Base-by-base conservation (phyloP, 2,888 invertebrate genomes). In the Macaria notata region DNA sequence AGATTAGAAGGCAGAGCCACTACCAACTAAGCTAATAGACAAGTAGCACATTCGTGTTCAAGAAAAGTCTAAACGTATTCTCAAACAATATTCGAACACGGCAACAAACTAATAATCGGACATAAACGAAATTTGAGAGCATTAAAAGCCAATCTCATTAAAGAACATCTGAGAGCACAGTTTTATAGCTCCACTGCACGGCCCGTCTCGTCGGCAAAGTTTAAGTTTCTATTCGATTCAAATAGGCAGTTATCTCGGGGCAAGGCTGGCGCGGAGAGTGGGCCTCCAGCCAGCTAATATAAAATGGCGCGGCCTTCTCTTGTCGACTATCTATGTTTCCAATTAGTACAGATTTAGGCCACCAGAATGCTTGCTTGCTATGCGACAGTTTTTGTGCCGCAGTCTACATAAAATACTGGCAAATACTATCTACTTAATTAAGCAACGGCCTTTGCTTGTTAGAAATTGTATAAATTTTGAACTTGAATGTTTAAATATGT, bases 301-400 rank as follows among this genome's bases (percentile, higher is more conserved):
- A 56, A 49, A 63, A 59, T 52, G 49, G 42, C 44, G 46, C 50
- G 45, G 56, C 57, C 50, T 62, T 55, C 42, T 44, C 42, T 49
- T 39, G 52, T 54, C 44, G 19, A 41, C 29, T 39, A 54, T 30
- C 55, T 36, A 46, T 39, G 49, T 49, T 58, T 46, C 56, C 43
- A 62, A 60, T 58, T 41, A 41, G 63, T 65, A 58, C 49, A 46
- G 52, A 57, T 48, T 41, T 44, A 46, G 33, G 45, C 41, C 46
- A 43, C 6, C 9, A 42, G 33, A 45, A 55, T 19, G 19, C 19
- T 33, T 46, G 38, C 33, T 8, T n/a, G 33, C 33, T n/a, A 41
- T 41, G 41, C 41, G 41, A n/a, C 41, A 41, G 1, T 41, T 41
- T 19, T 41, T 41, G 9, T n/a, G 41, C 3, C 8, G 41, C 41